Conservation (phyloP, 2,113 vertebrate species). For the Alligator mississippiensis region DNA sequence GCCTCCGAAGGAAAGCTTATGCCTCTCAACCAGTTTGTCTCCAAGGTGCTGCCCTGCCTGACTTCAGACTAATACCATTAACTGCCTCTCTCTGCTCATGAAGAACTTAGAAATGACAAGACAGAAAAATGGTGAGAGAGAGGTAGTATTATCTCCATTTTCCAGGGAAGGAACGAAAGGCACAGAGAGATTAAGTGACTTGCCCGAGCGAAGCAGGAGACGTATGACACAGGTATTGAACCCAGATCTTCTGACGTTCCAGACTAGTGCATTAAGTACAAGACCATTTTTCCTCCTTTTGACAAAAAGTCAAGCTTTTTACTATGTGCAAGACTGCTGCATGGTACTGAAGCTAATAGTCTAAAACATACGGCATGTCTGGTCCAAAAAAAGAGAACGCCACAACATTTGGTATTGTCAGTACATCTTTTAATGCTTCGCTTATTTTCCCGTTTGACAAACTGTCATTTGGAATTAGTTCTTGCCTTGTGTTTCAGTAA, state of each 20-base stretch:
- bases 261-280: neutral
- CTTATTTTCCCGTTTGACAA: neutral
- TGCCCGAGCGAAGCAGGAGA: neutral
- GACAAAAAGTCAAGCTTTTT: neutral
- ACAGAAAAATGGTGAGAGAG: no score
- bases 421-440: neutral
- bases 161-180: neutral
- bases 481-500: slow-evolving; percentile 62
- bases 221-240: neutral
- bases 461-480: slow-evolving; percentile 50
- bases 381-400: neutral
- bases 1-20: no score
- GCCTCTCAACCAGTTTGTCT: no score
- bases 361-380: neutral
- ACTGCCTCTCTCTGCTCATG: neutral
- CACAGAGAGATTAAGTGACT: neutral
- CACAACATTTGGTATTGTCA: neutral
- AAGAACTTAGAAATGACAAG: neutral
- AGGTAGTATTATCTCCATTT: neutral
- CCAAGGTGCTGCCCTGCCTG: no score
- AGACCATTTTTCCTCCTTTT: neutral
- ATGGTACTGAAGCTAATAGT: neutral
- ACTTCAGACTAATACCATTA: neutral
- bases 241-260: neutral
- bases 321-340: neutral